Base-by-base conservation (phyloP, 2,797 vertebrate species). In the Melanotaenia maccullochi region DNA sequence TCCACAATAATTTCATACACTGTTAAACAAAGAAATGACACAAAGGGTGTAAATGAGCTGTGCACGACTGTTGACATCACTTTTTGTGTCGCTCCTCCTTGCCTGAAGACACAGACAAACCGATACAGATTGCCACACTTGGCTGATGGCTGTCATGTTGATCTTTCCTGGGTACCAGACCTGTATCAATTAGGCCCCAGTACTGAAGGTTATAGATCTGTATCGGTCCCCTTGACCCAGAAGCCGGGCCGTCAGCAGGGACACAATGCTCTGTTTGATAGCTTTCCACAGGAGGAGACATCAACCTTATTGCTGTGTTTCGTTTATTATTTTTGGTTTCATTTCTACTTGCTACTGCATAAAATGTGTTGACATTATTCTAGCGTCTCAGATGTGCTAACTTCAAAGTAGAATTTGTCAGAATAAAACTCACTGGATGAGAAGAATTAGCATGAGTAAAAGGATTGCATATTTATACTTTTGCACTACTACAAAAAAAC, bases 141-240 rank as follows among this genome's bases (percentile, higher is more conserved):
- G 79, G 85, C 83, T 85, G 89, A 87, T 74, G 83, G 68, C 84
- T 84, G 87, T 87, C 84, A 84, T 89, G 88, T 81, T 84, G 76
- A 82, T 88, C 82, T 77, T 75, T 40, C 67, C 79, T 69, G 71
- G 72, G 56, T 73, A 78, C 78, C 72, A 76, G 78, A 81, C 79
- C 73, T 80, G 85, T 86, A 82, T 90, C 86, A 89, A 90, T 89
- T 89, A 86, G 82, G 68, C 66, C 75, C 75, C 35, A 76, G 86
- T 86, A 78, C 85, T 68, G 86, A 83, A 79, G 85, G 81, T 82
- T 85, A 87, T 85, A 88, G 89, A 90, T 91, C 86, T 75, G 74
- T 86, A 78, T 89, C 80, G 78, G 87, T 84, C 79, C 82, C 65
- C 18, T 13, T 71, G 74, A 87, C 82, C 87, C 69, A 16, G 71